Conservation (phyloP, 2,888 invertebrate genomes). For the Synergus itoensis region DNA sequence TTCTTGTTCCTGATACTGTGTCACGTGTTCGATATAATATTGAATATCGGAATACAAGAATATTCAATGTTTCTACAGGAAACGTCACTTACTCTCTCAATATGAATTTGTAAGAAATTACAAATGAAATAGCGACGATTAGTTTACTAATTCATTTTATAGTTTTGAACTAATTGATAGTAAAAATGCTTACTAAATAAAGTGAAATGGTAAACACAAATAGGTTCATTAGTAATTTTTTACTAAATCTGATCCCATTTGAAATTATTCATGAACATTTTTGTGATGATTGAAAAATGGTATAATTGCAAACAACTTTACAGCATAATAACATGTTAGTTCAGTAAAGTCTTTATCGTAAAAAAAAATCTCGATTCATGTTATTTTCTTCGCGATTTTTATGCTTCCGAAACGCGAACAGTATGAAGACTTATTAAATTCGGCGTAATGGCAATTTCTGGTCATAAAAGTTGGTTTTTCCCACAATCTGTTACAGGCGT, state of each 20-base stretch:
- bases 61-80: neutral
- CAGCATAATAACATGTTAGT: neutral
- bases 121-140: no score
- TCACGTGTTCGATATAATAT: constrained; percentile 14
- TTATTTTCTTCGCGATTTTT: neutral
- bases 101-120: no score
- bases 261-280: no score
- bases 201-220: no score
- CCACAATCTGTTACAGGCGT: neutral
- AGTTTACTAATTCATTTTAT: no score
- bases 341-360: neutral
- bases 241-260: no score
- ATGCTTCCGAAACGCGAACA: no score
- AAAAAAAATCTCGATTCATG: neutral
- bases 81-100: neutral
- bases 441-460: neutral
- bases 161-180: no score
- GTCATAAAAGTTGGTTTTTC: neutral
- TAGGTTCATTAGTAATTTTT: no score
- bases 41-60: constrained; percentile 16
- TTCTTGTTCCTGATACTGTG: constrained; percentile 37
- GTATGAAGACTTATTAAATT: constrained; percentile 7
- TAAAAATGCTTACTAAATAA: no score
- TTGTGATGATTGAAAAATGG: neutral
- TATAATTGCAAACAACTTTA: neutral